Conservation (phyloP, 2,113 vertebrate genomes). For the Malaclemys terrapin region DNA sequence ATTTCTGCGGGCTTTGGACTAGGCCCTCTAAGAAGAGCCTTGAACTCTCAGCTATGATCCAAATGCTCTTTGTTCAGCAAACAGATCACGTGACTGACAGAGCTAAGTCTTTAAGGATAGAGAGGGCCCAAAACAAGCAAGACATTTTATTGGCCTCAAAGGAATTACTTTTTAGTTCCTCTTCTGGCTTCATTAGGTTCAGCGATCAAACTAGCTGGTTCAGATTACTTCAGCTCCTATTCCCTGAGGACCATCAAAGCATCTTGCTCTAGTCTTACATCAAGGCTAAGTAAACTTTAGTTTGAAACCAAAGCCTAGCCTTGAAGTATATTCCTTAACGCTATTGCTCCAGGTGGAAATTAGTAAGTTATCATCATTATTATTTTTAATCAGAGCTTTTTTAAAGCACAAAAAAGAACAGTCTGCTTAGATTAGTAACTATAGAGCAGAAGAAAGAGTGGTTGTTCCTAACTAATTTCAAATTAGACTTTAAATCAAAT, state of each 20-base stretch:
- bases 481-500: constrained; percentile 41
- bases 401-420: constrained; percentile 52
- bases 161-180: background rate
- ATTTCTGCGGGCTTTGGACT: background rate
- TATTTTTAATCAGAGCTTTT: constrained; percentile 53
- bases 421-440: constrained; percentile 32
- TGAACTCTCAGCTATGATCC: background rate
- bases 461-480: constrained; percentile 33
- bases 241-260: constrained; percentile 64
- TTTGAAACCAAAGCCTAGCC: constrained; percentile 55
- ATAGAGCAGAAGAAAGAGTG: constrained; percentile 6
- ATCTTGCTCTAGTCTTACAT: background rate
- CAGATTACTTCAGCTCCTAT: constrained; percentile 63
- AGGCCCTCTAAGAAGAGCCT: background rate
- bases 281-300: constrained; percentile 66
- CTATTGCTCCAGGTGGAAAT: constrained; percentile 47
- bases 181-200: constrained; percentile 48
- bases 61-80: background rate
- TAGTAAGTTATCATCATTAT: constrained; percentile 56
- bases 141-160: background rate
- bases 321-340: constrained; percentile 47
- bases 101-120: constrained; percentile 13
- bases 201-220: constrained; percentile 58
- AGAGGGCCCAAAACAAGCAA: constrained; percentile 34
- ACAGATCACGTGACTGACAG: background rate